phyloP scores from a whole-genome alignment of 2,888 invertebrate genomes.

The Sarcophaga subvicina region DNA sequence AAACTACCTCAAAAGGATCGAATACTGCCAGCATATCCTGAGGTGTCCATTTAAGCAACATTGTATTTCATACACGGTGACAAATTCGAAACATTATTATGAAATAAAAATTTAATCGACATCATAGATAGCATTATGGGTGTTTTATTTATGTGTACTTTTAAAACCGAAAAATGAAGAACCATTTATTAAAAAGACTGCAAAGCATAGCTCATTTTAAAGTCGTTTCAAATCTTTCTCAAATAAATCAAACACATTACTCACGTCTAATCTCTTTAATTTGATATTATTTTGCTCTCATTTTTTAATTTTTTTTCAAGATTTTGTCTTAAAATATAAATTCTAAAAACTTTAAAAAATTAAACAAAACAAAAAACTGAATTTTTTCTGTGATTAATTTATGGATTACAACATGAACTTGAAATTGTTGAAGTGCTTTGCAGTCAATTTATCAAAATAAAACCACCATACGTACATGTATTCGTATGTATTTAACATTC shows the following conservation, averaged over 20 bases:
- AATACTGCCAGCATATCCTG: no score
- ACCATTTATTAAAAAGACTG: background rate
- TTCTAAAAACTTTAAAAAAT: background rate
- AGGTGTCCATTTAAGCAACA: no score
- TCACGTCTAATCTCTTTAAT: background rate
- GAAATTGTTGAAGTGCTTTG: conserved; percentile 53
- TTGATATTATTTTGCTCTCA: conserved; percentile 17
- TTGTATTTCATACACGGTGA: no score
- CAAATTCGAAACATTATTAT: no score
- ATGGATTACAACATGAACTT: conserved; percentile 56
- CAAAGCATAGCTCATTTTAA: background rate
- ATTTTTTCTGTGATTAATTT: background rate
- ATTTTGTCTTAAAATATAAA: background rate
- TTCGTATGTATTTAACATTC: background rate
- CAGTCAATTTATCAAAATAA: conserved; percentile 35
- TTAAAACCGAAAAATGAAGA: background rate
- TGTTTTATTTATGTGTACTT: no score
- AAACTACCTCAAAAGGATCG: no score
- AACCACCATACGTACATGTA: background rate
- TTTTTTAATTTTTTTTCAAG: conserved; percentile 2
- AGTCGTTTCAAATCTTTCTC: background rate
- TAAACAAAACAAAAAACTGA: no score
- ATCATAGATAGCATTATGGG: no score
- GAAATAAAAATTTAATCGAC: no score
- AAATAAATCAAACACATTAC: background rate